A percentile compares a stretch with the other conserved stretches of the same genome.
phyloP scores from a whole-genome alignment of 2,888 invertebrate species.

The Steinernema hermaphroditum region DNA sequence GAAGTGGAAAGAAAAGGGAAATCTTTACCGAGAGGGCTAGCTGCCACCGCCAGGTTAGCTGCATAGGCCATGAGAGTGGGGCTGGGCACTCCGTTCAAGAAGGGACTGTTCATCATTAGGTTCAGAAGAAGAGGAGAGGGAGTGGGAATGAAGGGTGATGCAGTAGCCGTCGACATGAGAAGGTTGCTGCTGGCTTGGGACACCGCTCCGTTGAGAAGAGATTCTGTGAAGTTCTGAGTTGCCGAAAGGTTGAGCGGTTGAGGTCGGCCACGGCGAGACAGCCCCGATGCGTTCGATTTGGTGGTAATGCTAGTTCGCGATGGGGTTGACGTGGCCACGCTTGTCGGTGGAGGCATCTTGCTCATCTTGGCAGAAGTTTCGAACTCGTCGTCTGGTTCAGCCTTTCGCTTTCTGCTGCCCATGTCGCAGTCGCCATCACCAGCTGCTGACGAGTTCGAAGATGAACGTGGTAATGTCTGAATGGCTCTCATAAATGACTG shows the following conservation, averaged over 20 bases:
- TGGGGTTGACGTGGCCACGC: not conserved
- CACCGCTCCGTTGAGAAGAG: not conserved
- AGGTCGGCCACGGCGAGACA: constrained; percentile 43
- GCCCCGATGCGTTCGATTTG: constrained; percentile 17
- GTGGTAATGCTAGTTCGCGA: not conserved
- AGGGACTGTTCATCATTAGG: constrained; percentile 16
- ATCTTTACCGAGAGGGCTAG: constrained; percentile 9
- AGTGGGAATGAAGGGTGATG: constrained; percentile 16
- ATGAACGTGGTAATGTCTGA: constrained; percentile 37
- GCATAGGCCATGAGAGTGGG: constrained; percentile 8
- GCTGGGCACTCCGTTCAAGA: constrained; percentile 19
- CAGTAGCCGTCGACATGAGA: constrained; percentile 20
- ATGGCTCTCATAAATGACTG: constrained; percentile 29
- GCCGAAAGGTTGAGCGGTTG: constrained; percentile 46
- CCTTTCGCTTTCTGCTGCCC: constrained; percentile 28
- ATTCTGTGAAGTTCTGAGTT: constrained; percentile 30
- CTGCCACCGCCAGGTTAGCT: constrained; percentile 10
- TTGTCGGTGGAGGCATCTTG: constrained; percentile 14
- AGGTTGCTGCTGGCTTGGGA: constrained; percentile 25
- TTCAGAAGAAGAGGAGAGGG: constrained; percentile 4
- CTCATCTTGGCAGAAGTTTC: not conserved
- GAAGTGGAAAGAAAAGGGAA: constrained; percentile 3
- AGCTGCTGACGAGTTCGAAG: constrained; percentile 14
- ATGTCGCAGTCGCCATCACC: not conserved
- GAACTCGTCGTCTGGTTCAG: not conserved